Evolutionary conservation across 35 echinoderm and acorn worm genomes (phyloP).

Genomic region (Anneissia japonica): DNA sequence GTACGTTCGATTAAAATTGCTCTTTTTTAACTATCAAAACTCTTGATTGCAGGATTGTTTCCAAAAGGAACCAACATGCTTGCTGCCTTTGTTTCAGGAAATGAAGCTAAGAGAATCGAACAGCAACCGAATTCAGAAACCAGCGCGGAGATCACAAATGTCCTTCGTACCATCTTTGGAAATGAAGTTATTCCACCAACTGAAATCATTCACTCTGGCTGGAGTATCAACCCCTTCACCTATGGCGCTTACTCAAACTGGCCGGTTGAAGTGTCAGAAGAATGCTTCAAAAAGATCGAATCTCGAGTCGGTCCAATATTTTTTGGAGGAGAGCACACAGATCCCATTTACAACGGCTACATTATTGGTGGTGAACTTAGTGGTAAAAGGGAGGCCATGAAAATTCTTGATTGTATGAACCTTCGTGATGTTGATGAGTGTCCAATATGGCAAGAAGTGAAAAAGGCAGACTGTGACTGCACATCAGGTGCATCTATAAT

Average conservation of each 20-base stretch:
- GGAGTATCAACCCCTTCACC: constrained; percentile 24
- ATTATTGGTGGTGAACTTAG: constrained; percentile 22
- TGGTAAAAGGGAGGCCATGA: constrained; percentile 33
- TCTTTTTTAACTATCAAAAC: too few relatives aligned
- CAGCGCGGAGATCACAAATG: neutral
- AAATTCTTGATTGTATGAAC: constrained; percentile 22
- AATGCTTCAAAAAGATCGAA: constrained; percentile 13
- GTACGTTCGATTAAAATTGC: too few relatives aligned
- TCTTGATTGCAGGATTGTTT: constrained; percentile 11
- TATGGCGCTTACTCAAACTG: constrained; percentile 32
- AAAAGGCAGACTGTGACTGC: neutral
- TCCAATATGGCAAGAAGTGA: neutral
- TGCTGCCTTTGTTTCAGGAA: constrained; percentile 6
- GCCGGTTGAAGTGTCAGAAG: constrained; percentile 5
- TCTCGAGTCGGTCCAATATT: constrained; percentile 5
- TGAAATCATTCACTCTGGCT: constrained; percentile 21
- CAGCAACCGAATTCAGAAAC: constrained; percentile 18
- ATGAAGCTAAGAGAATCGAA: constrained; percentile 35
- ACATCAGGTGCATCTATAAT: too few relatives aligned
- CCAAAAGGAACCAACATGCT: constrained; percentile 26
- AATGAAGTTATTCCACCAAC: neutral
- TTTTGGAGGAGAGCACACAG: constrained; percentile 45
- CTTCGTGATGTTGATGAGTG: neutral
- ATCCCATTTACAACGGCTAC: constrained; percentile 22
- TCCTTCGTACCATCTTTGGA: constrained; percentile 22